Conservation (phyloP, 2,888 invertebrate genomes). For the Epirrhoe tristata region DNA sequence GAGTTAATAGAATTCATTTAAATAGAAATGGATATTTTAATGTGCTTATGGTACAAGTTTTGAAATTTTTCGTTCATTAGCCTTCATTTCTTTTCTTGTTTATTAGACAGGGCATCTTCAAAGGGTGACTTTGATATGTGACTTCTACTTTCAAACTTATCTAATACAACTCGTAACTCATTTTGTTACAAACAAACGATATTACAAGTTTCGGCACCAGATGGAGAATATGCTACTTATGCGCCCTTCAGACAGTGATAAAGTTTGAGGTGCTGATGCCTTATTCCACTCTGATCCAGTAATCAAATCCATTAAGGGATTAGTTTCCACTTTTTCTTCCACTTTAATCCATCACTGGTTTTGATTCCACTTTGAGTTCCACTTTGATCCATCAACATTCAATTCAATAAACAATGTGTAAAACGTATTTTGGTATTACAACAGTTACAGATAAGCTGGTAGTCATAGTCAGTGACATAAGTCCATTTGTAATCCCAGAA, state of each 20-base stretch:
- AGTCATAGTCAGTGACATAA: not conserved
- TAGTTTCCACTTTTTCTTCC: no score
- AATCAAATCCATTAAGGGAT: no score
- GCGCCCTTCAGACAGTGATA: not conserved
- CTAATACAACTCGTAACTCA: not conserved
- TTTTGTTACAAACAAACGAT: conserved; percentile 7
- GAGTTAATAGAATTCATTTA: no score
- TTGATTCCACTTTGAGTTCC: no score
- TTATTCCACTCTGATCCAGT: no score
- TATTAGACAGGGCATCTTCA: no score
- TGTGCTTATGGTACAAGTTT: no score
- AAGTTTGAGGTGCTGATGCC: not conserved
- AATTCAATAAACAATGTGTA: not conserved
- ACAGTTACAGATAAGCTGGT: not conserved
- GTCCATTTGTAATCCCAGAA: not conserved
- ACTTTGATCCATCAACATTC: no score
- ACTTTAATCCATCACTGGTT: no score
- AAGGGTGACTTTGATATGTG: not conserved
- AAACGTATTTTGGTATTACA: not conserved
- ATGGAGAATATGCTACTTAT: not conserved
- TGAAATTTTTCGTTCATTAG: no score
- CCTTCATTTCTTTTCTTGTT: no score
- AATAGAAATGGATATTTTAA: no score
- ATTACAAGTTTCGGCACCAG: conserved; percentile 11
- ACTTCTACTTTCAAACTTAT: not conserved